phyloP scores from a whole-genome alignment of 2,113 vertebrate species.

The Ellobius talpinus region DNA sequence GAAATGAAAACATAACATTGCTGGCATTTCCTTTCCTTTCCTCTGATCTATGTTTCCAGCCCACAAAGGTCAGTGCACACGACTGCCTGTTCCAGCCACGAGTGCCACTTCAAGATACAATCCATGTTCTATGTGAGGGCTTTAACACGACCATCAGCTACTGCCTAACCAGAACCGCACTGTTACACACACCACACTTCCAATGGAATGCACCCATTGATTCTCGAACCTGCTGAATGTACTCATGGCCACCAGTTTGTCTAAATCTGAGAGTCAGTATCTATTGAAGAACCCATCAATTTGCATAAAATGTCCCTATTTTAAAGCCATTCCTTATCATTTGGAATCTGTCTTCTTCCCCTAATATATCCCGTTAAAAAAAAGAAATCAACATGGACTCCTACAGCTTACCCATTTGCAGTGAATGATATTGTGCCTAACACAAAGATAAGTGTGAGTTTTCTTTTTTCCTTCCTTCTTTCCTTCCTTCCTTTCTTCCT shows the following conservation, averaged over 20 bases:
- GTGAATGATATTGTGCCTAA: neutral
- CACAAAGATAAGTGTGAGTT: neutral
- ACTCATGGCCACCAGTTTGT: neutral
- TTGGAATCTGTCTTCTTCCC: neutral
- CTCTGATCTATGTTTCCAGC: neutral
- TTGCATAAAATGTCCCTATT: neutral
- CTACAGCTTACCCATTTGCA: neutral
- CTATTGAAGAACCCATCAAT: neutral
- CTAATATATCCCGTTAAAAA: constrained; percentile 29
- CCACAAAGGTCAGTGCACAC: neutral
- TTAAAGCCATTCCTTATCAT: neutral
- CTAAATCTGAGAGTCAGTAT: neutral
- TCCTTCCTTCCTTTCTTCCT: neutral
- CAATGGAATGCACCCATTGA: neutral
- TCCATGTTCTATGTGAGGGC: neutral
- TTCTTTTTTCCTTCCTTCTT: neutral
- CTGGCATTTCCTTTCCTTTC: constrained; percentile 25
- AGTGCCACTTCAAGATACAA: neutral
- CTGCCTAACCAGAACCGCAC: neutral
- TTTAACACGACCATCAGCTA: neutral
- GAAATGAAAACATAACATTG: neutral
- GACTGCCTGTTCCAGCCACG: neutral
- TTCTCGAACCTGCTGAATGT: neutral
- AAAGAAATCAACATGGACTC: constrained; percentile 12
- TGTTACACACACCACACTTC: neutral